Base-by-base conservation (phyloP, 2,797 vertebrate genomes). In the Prionace glauca region DNA sequence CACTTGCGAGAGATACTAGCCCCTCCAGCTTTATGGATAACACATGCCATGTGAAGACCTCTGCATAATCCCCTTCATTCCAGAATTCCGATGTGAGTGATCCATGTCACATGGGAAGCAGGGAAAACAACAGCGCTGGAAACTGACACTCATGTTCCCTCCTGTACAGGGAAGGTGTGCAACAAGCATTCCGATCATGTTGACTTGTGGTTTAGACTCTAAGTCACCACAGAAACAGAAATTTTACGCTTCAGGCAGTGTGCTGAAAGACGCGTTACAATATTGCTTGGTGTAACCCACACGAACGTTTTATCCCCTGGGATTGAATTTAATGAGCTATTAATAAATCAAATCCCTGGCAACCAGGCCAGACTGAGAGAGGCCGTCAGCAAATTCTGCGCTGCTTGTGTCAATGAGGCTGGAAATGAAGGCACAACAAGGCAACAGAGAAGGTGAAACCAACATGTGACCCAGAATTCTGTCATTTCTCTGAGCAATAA, bases 181-280 rank as follows among this genome's bases (percentile, higher is more conserved):
- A 67, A 69, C 90, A 92, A 22, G n/a, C 90, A 92, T 92, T 92
- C 90, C 90, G 67, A 92, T 92, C 65, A 9, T 69, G 90, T 41
- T 92, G 65, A 18, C 7, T 92, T 92, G 62, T 92, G 18, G n/a
- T 36, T 92, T 41, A 4, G 65, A 69, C 62, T 92, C 90, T 69
- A 56, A 56, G 90, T 92, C 90, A 41, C 62, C 65, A 92, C 90
- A 41, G 90, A 92, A 92, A 92, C 90, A 24, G 90, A 69, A 69
- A 10, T 67, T 10, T 24, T 18, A 7, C 9, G 65, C 90, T 92
- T 24, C 32, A 41, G 90, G 90, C 90, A 69, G 90, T 92, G n/a
- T 41, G 90, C 62, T 69, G 90, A 92, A 67, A 92, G n/a, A 92
- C n/a, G 67, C 65, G 36, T 69, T 92, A 24, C 62, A 92, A 69